Evolutionary conservation across 2,888 invertebrate genomes (phyloP), one percentile per base, ranked within the genome.

Genomic region (Macrophya annulata): DNA sequence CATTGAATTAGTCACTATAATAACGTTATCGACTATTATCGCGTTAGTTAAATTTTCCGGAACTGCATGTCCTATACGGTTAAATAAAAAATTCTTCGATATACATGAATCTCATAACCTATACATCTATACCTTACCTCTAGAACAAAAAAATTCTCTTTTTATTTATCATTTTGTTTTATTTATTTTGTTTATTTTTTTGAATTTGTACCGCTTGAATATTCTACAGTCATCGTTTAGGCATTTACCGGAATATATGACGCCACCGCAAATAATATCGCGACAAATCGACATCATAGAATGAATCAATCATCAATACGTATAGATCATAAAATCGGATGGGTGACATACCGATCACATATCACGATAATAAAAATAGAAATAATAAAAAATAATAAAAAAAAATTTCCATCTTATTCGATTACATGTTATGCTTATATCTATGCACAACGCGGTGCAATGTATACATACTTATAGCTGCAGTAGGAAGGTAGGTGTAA

Each of bases 261-360:
- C 55, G 55, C n/a, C 55, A 55, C n/a, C 55, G 55, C 55, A 8
- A 55, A 55, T 55, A n/a, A 55, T 55, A 55, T 55, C 55, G 55
- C n/a, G 55, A 55, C n/a, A 55, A 55, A 55, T 55, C n/a, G 55
- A n/a, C 55, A 55, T 55, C n/a, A 3, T 3, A 55, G 55, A 1
- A 55, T 55, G n/a, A 8, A 55, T 8, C 31, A 3, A 3, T 31
- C 3, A 8, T 55, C 4, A 6, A 51, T 5, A n/a, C 6, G 51
- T 51, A n/a, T 17, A 17, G 51, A 55, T 55, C 55, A 8, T 55
- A 17, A n/a, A n/a, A 55, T 55, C n/a, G 55, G n/a, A 1, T 31
- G 31, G 31, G 31, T 31, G 31, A 31, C 31, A 31, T 31, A 31
- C 31, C 31, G 31, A 31, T 31, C 31, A 51, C 51, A 51, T 51